Evolutionary conservation across 2,113 vertebrate genomes (phyloP), one percentile per base, ranked within the genome.

Genomic region (Bagarius yarrelli): DNA sequence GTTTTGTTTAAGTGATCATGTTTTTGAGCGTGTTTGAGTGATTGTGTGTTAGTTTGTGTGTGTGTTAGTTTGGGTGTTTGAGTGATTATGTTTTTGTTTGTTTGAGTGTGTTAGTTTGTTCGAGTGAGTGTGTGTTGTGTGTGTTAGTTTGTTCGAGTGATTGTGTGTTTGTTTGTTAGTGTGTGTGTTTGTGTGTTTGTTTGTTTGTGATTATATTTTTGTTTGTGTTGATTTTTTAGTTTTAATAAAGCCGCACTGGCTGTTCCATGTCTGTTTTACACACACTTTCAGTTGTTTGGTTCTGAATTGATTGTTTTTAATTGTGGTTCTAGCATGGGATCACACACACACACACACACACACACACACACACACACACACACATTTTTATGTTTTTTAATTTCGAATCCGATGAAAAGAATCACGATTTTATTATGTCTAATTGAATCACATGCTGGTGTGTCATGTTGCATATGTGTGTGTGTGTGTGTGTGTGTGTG

Each of bases 401-500:
- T 47, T 57, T 61, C 23, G 74, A 40, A 59, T 76, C 55, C 30
- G 52, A 19, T 40, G 55, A 59, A 44, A 52, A 78, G 40, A 55
- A 32, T 79, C 77, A 56, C 23, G 4, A 2, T 9, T 76, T 50
- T 27, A 52, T 21, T 77, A 40, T 19, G 2, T 76, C 9, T 76
- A 63, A 50, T 21, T 67, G 56, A 52, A 27, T 72, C 67, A 72
- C 47, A 8, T 70, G 21, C 27, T 56, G 53, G 25, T 57, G 55
- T 44, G 25, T 69, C 78, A 56, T 8, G 34, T 57, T 76, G 8
- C 27, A 55, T 27, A 23, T 27, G 56, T 63, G 52, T 64, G 30
- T 76, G 61, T 79, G 82, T 73, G 76, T 57, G 40, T 80, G 66
- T 47, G 69, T 61, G 56, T 79, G 79, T 19, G 50, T 44, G 71